Base-by-base conservation (phyloP, 2,113 vertebrate genomes). In the Poeciliopsis retropinna region DNA sequence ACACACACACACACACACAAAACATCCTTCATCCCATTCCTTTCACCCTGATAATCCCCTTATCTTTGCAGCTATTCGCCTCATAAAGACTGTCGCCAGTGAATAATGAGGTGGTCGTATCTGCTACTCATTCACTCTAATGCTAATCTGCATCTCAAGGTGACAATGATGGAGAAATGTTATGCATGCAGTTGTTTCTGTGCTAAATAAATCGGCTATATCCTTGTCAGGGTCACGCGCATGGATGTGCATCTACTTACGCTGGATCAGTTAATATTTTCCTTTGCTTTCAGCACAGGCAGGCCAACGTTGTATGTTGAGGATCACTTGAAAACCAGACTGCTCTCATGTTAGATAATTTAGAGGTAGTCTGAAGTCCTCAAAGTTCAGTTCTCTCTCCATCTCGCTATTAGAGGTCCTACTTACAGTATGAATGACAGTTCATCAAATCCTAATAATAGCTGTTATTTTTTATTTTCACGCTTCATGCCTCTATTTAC, bases 41-140 rank as follows among this genome's bases (percentile, higher is more conserved):
- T 61, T 87, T 77, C 85, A 80, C 64, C 80, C 86, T 60, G 70
- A 75, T 91, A 90, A 91, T 91, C 85, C 86, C 91, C 84, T 90
- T 90, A 90, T 92, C 85, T 84, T 79, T 83, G 75, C 72, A 54
- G 85, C 81, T 87, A 87, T 89, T 90, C 85, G 84, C 32, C 83
- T 81, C 72, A 70, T 85, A 73, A 77, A 82, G 81, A 78, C 79
- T 64, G 57, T 10, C 63, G 70, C 73, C 71, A 60, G 67, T 88
- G 87, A 88, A 91, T 91, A 89, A 91, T 79, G 83, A 91, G 80
- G 86, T 73, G 79, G 62, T 62, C 11, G 15, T 79, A 79, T 84
- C 86, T 72, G 31, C 77, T 77, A 41, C 67, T 82, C 72, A 57
- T 82, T 89, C 78, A 10, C 71, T 68, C 51, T 8, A 27, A 80